phyloP scores from a whole-genome alignment of 1,140 invertebrate species.

The Drosophila sturtevanti region DNA sequence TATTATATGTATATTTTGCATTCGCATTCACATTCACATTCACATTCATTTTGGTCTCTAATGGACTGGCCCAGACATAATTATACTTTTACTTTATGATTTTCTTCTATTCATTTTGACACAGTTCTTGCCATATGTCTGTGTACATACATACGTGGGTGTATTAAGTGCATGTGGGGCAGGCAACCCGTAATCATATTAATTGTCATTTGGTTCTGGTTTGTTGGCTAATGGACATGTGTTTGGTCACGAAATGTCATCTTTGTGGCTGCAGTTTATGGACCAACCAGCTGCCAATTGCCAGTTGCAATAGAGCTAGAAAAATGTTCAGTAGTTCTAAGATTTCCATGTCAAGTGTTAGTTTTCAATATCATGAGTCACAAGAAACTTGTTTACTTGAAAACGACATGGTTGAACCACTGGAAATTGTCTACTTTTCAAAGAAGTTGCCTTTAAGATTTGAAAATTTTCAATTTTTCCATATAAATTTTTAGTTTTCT shows the following conservation, averaged over 20 bases:
- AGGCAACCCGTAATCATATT: slow-evolving; percentile 46
- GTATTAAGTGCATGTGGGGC: slow-evolving; percentile 43
- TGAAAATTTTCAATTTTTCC: no score
- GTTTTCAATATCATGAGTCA: background rate
- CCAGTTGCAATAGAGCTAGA: background rate
- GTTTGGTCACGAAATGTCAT: slow-evolving; percentile 67
- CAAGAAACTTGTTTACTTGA: background rate
- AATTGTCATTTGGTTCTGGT: slow-evolving; percentile 50
- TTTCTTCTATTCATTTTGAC: slow-evolving; percentile 49
- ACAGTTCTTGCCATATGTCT: slow-evolving; percentile 44
- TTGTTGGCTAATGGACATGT: slow-evolving; percentile 63
- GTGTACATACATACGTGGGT: slow-evolving; percentile 25
- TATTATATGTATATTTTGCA: slow-evolving; percentile 11
- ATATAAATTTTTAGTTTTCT: background rate
- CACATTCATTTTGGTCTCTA: no score
- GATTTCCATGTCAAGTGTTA: background rate
- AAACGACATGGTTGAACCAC: background rate
- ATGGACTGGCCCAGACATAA: slow-evolving; percentile 30
- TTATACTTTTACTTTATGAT: slow-evolving; percentile 59
- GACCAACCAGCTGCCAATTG: background rate
- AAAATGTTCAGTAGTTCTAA: background rate
- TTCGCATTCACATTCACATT: slow-evolving; percentile 1
- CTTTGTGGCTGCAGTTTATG: slow-evolving; percentile 15
- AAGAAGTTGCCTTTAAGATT: no score
- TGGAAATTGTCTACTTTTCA: background rate